A percentile compares a stretch with the other conserved stretches of the same genome.
Evolutionary conservation across 2,797 vertebrate species (phyloP).

Genomic region (Poecilia velifera): DNA sequence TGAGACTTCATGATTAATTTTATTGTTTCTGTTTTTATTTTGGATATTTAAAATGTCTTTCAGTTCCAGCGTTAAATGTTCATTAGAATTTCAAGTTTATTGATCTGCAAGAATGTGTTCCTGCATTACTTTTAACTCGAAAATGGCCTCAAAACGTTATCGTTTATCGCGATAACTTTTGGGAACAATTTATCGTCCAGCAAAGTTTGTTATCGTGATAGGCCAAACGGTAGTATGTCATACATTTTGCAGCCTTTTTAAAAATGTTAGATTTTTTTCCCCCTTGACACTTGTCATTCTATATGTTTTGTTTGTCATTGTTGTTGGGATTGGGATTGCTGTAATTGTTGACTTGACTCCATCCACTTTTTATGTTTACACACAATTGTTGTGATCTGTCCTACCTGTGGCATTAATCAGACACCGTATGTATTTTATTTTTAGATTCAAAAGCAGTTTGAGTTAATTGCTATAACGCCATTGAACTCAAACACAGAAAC

Average conservation of each 20-base stretch:
- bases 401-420: neutral
- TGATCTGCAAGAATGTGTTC: no score
- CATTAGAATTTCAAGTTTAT: no score
- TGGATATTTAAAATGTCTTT: no score
- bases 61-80: no score
- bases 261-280: neutral
- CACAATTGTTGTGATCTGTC: neutral
- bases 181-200: no score
- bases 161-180: no score
- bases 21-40: no score
- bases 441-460: no score
- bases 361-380: neutral
- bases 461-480: neutral
- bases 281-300: neutral
- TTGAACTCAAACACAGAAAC: neutral
- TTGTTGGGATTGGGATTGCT: neutral
- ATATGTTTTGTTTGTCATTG: neutral
- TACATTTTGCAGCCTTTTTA: neutral
- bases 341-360: neutral
- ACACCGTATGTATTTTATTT: neutral
- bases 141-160: no score
- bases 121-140: no score
- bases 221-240: neutral
- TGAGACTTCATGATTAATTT: no score
- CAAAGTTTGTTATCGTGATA: no score